Conservation (phyloP, 2,888 invertebrate genomes). For the Aspidiotus rigidus region DNA sequence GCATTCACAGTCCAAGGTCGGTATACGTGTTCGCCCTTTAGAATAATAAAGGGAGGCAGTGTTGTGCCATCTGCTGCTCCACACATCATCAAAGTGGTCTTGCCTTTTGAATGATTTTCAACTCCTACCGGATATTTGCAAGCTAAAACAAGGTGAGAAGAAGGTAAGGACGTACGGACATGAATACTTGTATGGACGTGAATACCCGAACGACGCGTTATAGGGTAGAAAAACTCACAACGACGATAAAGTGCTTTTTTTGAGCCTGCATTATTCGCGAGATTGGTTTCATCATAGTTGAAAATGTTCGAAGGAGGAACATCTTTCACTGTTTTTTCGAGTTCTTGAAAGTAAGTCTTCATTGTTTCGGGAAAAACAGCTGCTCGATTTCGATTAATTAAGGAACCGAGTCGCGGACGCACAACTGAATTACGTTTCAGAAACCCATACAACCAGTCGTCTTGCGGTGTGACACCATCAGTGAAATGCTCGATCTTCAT, state of each 20-base stretch:
- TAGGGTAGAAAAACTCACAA: not conserved
- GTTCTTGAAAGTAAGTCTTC: constrained; percentile 37
- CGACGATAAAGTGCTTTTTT: constrained; percentile 25
- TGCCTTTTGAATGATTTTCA: constrained; percentile 40
- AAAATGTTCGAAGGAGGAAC: constrained; percentile 38
- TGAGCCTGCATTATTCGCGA: constrained; percentile 41
- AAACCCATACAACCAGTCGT: too few species aligned
- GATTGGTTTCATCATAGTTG: constrained; percentile 43
- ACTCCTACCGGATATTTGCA: constrained; percentile 42
- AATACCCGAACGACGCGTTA: too few species aligned
- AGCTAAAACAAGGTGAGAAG: constrained; percentile 38
- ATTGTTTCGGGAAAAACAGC: not conserved
- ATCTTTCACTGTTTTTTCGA: constrained; percentile 36
- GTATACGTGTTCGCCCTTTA: constrained; percentile 39
- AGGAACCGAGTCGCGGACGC: not conserved
- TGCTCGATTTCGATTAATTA: not conserved
- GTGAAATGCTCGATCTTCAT: too few species aligned
- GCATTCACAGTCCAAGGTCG: constrained; percentile 40
- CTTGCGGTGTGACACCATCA: too few species aligned
- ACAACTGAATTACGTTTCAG: not conserved
- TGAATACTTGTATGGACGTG: too few species aligned
- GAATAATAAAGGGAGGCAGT: constrained; percentile 42
- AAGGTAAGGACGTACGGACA: constrained; percentile 28
- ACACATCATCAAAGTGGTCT: constrained; percentile 42
- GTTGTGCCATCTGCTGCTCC: constrained; percentile 41